Base-by-base conservation (phyloP, 2,797 vertebrate genomes). In the Smutsia temminckii region DNA sequence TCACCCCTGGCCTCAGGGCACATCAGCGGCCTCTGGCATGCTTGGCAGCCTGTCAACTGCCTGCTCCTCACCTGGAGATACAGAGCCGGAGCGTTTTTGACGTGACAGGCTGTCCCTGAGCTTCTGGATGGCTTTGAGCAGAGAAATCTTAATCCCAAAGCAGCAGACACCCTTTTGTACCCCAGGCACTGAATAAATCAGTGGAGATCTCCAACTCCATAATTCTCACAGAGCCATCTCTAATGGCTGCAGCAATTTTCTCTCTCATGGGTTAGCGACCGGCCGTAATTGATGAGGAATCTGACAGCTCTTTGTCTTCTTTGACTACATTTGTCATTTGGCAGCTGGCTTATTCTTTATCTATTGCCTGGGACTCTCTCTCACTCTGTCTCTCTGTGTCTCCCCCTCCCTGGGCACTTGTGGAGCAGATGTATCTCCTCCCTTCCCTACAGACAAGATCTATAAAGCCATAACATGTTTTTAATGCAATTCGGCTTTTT, bases 401-500 rank as follows among this genome's bases (percentile, higher is more conserved):
- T 80, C 46, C n/a, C 13, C 93, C 59, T 42, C 87, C 71, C 27
- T 14, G 90, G 81, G 89, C 72, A 72, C 51, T 97, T 87, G 89
- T 81, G 81, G 95, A 86, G 64, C 96, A 96, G 89, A 96, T 97
- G 37, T 6, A 72, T 91, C 34, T 55, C 87, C 64, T 97, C 93
- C 72, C 93, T 80, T 92, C 91, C 69, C 80, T 32, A 57, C 88
- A 97, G 97, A 89, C 69, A 79, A 93, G 51, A 96, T 96, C 94
- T 83, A 75, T 97, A 96, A 97, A 97, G 95, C 96, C 84, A 79
- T 97, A 94, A 97, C 95, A 72, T 97, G 97, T 96, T 96, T 97
- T 97, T 87, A 97, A 97, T 93, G 97, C 96, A 97, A 85, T 98
- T 97, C 96, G 96, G 95, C 89, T 98, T 98, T 97, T 98, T 96